Evolutionary conservation across 1,140 invertebrate genomes (phyloP), one percentile per base, ranked within the genome.

Genomic region (Dendrolimus kikuchii): DNA sequence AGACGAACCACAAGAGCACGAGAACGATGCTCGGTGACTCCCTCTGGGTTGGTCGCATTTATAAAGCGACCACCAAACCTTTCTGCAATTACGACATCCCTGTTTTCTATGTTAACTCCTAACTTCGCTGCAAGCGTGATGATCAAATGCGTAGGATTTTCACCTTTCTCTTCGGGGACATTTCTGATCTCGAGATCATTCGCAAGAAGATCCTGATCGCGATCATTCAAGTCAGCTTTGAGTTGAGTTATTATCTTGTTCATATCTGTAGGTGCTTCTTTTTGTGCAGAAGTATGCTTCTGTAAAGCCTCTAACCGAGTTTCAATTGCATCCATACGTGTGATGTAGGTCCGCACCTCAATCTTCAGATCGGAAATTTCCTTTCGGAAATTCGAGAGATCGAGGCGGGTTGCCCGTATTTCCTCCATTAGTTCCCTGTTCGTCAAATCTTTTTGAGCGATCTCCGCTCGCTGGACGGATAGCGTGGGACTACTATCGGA

Each of bases 11-110:
- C 48, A 2, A 59, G 45, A 5, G 44, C 44, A 3, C 52, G 52
- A n/a, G 52, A 46, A 0, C 52, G 47, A 36, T 39, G 23, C 7
- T 41, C 39, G 4, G 52, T 43, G 5, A 23, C 9, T 5, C 40
- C 52, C 5, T 46, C 9, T n/a, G n/a, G n/a, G n/a, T n/a, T n/a
- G 46, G 5, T 52, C 5, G 46, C 41, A 5, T 42, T 41, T 4
- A 51, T 3, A 9, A 36, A 23, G 5, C 40, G 23, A 40, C 8
- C 7, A 6, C 46, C 50, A 40, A 43, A 7, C n/a, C 56, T 38
- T 10, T 39, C 10, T 4, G 37, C 56, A 47, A 40, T 58, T n/a
- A 58, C 56, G 5, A 58, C 46, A 5, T 58, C 56, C 7, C 10
- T 10, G 2, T 58, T 51, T 2, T 43, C 46, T 9, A 58, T 9